Evolutionary conservation across 2,888 invertebrate genomes (phyloP).

Genomic region (Autographa gamma): DNA sequence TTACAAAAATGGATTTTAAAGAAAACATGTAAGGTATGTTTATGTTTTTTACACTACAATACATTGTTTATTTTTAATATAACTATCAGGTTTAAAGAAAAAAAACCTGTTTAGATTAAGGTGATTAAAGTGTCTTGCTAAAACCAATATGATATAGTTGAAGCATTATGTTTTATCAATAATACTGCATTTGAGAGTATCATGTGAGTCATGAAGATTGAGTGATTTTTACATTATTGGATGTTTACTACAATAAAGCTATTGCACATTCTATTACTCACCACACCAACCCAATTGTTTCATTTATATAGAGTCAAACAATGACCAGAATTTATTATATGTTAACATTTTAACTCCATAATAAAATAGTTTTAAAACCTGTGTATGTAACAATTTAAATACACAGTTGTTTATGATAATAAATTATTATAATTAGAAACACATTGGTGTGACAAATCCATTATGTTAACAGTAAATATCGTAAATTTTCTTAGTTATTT

Average conservation of each 20-base stretch:
- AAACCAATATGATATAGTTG: not conserved
- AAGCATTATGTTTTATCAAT: not conserved
- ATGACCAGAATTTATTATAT: not conserved
- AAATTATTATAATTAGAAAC: not conserved
- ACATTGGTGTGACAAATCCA: not conserved
- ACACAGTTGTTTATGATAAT: constrained; percentile 2
- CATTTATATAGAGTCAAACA: not conserved
- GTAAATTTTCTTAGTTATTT: not conserved
- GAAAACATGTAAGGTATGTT: not conserved
- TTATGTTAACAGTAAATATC: not conserved
- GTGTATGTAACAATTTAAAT: not conserved
- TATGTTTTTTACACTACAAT: not conserved
- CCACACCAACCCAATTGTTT: constrained; percentile 9
- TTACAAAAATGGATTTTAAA: not conserved
- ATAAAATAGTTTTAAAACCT: not conserved
- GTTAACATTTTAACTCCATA: not conserved
- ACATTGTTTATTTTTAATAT: not conserved
- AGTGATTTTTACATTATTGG: constrained; percentile 12
- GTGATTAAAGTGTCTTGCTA: not conserved
- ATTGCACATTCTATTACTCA: constrained; percentile 22
- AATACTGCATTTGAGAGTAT: not conserved
- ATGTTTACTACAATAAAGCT: constrained; percentile 26
- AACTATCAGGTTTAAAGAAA: not conserved
- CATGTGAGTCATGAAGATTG: constrained; percentile 25
- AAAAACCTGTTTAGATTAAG: not conserved